Evolutionary conservation across 2,888 invertebrate species (phyloP), one percentile per base, ranked within the genome.

Genomic region (Miltochrista miniata): DNA sequence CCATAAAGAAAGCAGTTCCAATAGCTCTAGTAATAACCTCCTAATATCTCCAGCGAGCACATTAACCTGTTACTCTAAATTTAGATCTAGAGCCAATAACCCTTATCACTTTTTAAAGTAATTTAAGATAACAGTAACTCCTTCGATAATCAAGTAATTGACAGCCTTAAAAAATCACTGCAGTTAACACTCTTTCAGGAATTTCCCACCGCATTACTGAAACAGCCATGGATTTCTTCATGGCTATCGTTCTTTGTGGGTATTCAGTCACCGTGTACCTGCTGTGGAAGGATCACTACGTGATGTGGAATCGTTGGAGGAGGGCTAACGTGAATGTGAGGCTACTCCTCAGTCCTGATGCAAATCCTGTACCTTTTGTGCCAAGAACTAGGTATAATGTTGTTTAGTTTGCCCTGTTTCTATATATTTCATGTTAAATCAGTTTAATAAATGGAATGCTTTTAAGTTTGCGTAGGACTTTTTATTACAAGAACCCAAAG

Each of bases 261-360:
- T 95, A 95, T 72, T 76, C 93, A 0, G 90, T 93, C 13, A 94
- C 94, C 0, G 90, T 94, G 5, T 95, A 94, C 74, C 80, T 94
- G 24, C 83, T 95, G 8, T 90, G 93, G 78, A 94, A 93, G 76
- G 95, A 95, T 68, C 94, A 95, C 65, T 90, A 94, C 65, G 86
- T 93, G 12, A 94, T 94, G 68, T 95, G 95, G 95, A 95, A 94
- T 72, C 88, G 93, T 38, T 95, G 95, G 95, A 92, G 95, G 82
- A 91, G 92, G 33, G 93, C 92, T 45, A 93, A 94, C 34, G 93
- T 95, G 14, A 93, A 94, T 70, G 93, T 95, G 38, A 88, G 93
- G 41, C 80, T 94, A 12, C 77, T 94, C 13, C 79, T 94, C 64
- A 87, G 92, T 1, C 92, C 93, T 2, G 92, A 93, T 53, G 71